A percentile compares a stretch with the other conserved stretches of the same genome.
Evolutionary conservation across 2,113 vertebrate genomes (phyloP).

Genomic region (Piaya cayana): DNA sequence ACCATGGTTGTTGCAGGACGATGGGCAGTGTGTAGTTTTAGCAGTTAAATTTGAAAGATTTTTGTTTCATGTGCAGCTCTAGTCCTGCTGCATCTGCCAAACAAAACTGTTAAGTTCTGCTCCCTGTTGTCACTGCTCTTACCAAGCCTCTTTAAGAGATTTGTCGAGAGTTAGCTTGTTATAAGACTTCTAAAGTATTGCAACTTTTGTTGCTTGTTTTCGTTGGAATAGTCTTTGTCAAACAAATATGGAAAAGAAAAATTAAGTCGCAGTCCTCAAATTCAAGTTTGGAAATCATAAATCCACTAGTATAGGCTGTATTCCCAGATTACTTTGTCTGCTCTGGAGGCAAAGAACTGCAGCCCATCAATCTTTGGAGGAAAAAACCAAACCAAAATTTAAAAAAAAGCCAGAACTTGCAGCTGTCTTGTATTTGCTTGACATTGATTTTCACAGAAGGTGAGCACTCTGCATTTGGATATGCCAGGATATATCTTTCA

Average conservation of each 20-base stretch:
- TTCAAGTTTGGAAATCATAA: slow-evolving; percentile 10
- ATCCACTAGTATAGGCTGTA: background rate
- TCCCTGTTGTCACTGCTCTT: background rate
- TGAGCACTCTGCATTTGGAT: background rate
- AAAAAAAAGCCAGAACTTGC: background rate
- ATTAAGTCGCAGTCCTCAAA: background rate
- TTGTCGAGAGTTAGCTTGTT: background rate
- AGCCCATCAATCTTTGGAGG: background rate
- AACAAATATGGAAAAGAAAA: background rate
- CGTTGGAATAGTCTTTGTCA: background rate
- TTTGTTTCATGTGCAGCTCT: background rate
- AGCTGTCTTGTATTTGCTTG: background rate
- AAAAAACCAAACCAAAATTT: background rate
- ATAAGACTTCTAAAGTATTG: background rate
- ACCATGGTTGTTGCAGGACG: background rate
- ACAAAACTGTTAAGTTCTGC: background rate
- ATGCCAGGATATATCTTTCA: background rate
- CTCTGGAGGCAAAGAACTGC: background rate
- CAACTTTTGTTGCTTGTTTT: slow-evolving; percentile 4
- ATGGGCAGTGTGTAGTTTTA: background rate
- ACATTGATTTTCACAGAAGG: slow-evolving; percentile 1
- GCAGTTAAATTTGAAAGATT: background rate
- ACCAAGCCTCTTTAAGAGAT: background rate
- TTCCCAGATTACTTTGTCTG: slow-evolving; percentile 25
- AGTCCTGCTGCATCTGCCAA: background rate